Evolutionary conservation across 2,888 invertebrate species (phyloP).

Genomic region (Rapana venosa): DNA sequence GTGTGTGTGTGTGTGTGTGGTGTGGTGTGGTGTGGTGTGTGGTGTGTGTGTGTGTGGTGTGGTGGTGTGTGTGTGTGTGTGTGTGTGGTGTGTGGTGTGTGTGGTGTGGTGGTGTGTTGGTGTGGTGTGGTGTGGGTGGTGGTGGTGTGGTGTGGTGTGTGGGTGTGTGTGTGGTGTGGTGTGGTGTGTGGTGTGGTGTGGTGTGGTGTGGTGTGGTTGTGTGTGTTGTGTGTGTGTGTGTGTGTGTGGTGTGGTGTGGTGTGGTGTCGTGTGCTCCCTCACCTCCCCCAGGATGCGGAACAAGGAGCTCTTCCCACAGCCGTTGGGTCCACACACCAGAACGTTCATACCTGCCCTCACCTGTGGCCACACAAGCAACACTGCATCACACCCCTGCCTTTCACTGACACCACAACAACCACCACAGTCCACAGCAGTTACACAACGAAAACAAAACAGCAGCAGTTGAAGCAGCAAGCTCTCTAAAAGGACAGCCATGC

Average conservation of each 20-base stretch:
- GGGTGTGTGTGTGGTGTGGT: not conserved
- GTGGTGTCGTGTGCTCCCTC: conserved; percentile 43
- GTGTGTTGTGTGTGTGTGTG: no score
- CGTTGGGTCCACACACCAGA: conserved; percentile 98
- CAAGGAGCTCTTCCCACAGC: conserved; percentile 97
- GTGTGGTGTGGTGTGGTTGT: no score
- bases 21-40: not conserved
- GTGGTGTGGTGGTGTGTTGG: not conserved
- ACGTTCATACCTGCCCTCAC: conserved; percentile 96
- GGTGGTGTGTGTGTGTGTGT: not conserved
- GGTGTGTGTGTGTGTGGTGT: not conserved
- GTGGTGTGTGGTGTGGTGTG: not conserved
- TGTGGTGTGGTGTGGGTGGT: not conserved
- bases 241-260: no score
- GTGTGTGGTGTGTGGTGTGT: not conserved
- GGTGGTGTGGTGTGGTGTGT: not conserved
- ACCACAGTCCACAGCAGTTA: no score
- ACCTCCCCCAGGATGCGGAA: conserved; percentile 96
- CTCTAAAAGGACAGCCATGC: no score
- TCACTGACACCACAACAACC: no score
- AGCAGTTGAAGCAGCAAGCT: no score
- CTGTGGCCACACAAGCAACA: conserved; percentile 61
- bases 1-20: not conserved
- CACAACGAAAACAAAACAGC: no score
- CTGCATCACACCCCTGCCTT: no score